Evolutionary conservation across 1,140 invertebrate genomes (phyloP).

Genomic region (Formica exsecta): DNA sequence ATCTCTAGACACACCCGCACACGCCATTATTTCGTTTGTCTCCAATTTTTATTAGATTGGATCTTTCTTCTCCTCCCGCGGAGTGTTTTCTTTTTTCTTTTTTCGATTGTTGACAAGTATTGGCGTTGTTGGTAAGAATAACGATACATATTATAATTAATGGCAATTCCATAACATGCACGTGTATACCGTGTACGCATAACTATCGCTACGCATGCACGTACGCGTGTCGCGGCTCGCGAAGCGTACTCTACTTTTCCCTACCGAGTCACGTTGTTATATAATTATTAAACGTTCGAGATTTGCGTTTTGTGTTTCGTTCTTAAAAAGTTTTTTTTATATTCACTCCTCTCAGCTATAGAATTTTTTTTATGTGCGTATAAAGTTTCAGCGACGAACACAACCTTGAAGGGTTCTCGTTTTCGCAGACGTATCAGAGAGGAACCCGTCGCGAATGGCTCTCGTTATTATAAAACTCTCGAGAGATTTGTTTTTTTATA

Average conservation of each 20-base stretch:
- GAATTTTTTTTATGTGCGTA: conserved; percentile 41
- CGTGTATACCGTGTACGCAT: not conserved
- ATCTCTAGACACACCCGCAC: conserved; percentile 9
- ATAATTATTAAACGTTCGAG: too few species aligned
- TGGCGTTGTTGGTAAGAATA: conserved; percentile 58
- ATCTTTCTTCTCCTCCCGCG: too few species aligned
- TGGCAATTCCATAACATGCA: conserved; percentile 62
- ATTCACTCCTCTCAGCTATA: not conserved
- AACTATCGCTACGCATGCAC: conserved; percentile 36
- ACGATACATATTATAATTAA: conserved; percentile 39
- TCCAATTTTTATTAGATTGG: not conserved
- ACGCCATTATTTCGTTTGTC: not conserved
- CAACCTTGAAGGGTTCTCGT: not conserved
- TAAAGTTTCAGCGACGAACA: conserved; percentile 48
- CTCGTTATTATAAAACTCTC: not conserved
- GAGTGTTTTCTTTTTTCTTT: not conserved
- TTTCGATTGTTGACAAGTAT: conserved; percentile 63
- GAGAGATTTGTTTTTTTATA: conserved; percentile 12
- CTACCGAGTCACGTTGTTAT: not conserved
- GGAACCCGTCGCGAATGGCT: not conserved
- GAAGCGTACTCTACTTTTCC: not conserved
- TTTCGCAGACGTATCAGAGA: not conserved
- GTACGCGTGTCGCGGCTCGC: not conserved
- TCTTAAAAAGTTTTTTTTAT: conserved; percentile 3
- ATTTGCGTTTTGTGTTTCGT: not conserved